Conservation (phyloP, 2,797 vertebrate species). For the Uromys caudimaculatus region DNA sequence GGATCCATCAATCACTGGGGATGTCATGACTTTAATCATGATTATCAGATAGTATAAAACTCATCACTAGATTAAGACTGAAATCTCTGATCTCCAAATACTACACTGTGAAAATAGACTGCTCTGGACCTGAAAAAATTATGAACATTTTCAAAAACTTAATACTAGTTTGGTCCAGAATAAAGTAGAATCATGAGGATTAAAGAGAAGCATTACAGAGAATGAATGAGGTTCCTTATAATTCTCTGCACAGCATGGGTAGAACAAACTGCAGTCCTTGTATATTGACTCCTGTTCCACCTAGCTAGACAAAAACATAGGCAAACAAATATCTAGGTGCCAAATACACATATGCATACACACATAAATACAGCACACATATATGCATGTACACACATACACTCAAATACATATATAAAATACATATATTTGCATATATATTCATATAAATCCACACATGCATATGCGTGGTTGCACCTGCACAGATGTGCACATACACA, state of each 20-base stretch:
- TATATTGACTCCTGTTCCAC: not conserved
- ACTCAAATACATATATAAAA: not conserved
- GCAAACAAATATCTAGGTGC: not conserved
- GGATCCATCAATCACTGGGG: not conserved
- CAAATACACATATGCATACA: not conserved
- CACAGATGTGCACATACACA: not conserved
- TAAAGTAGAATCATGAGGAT: not conserved
- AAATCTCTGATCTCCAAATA: slow-evolving; percentile 11
- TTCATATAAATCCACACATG: not conserved
- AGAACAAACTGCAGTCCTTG: not conserved
- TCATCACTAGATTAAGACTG: not conserved
- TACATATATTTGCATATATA: not conserved
- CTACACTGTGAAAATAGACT: not conserved
- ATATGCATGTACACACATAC: not conserved
- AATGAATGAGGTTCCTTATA: rapidly evolving
- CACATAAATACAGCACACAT: not conserved
- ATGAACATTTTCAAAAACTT: not conserved
- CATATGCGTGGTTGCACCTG: not conserved
- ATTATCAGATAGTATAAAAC: not conserved
- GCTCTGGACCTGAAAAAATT: not conserved
- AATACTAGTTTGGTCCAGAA: not conserved
- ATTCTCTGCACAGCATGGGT: not conserved
- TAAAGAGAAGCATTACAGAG: not conserved
- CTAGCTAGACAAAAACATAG: not conserved
- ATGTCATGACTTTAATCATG: not conserved